These are phyloP conservation scores for Koerneria pararmatus DNA, from an alignment of 2,888 invertebrate species.

Conservation along the genomic window DNA sequence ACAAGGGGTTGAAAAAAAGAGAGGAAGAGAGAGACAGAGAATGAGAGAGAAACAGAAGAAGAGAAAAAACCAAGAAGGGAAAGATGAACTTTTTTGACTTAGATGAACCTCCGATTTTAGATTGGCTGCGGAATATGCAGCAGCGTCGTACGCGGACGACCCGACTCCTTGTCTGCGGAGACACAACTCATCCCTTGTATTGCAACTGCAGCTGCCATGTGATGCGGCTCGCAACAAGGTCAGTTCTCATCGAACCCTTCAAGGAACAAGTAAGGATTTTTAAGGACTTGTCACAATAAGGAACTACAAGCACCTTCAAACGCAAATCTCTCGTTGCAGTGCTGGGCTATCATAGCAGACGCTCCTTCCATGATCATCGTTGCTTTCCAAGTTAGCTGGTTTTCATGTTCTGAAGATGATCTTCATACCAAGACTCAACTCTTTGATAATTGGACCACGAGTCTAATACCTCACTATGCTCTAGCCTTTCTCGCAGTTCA, in stretches of 20 bases:
- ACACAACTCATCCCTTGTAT: slow-evolving; percentile 38
- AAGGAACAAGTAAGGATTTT: not conserved
- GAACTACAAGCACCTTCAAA: not conserved
- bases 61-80: not conserved
- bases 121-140: slow-evolving; percentile 24
- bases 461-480: too few species aligned
- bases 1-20: not conserved
- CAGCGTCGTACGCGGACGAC: slow-evolving; percentile 49
- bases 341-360: slow-evolving; percentile 50
- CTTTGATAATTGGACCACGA: too few species aligned
- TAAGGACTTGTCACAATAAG: not conserved
- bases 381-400: slow-evolving; percentile 41
- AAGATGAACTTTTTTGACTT: not conserved
- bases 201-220: slow-evolving; percentile 34
- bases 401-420: too few species aligned
- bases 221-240: slow-evolving; percentile 34
- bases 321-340: slow-evolving; percentile 35
- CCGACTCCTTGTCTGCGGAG: slow-evolving; percentile 44
- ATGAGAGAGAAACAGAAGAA: not conserved
- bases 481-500: not conserved
- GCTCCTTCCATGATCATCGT: slow-evolving; percentile 44
- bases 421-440: too few species aligned
- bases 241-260: not conserved
- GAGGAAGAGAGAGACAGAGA: slow-evolving; percentile 9
- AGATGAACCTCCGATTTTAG: not conserved